A percentile compares a stretch with the other conserved stretches of the same genome.
These are phyloP conservation scores for Microctenopoma lineatum DNA, from an alignment of 2,797 vertebrate genomes.

Conservation along the genomic window DNA sequence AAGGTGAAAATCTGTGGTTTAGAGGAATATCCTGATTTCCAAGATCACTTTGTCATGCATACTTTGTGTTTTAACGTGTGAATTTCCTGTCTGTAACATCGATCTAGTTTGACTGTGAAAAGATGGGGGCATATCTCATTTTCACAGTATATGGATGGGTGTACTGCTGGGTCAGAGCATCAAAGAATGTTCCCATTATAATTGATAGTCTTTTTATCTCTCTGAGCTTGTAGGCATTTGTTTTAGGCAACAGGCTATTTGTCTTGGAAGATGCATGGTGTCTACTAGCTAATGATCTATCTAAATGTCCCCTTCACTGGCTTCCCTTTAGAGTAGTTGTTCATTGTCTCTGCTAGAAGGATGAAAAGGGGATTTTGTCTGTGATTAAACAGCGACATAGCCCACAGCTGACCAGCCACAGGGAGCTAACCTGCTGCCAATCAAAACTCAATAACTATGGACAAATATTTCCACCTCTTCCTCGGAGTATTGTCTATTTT, in stretches of 20 bases:
- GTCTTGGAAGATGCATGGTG: conserved; percentile 61
- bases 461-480: conserved; percentile 6
- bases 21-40: conserved; percentile 17
- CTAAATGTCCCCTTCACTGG: conserved; percentile 55
- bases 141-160: conserved; percentile 34
- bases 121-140: conserved; percentile 25
- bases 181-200: conserved; percentile 42
- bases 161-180: conserved; percentile 40
- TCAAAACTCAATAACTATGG: conserved; percentile 20
- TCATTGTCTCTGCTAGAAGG: conserved; percentile 28
- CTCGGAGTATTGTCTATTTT: background rate
- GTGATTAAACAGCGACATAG: background rate
- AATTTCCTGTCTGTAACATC: conserved; percentile 27
- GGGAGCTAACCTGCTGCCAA: conserved; percentile 13
- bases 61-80: conserved; percentile 17
- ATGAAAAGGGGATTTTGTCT: conserved; percentile 13
- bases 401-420: conserved; percentile 5
- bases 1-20: conserved; percentile 24
- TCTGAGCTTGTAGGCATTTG: conserved; percentile 65
- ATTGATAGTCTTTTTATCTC: conserved; percentile 58
- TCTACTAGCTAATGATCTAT: conserved; percentile 67
- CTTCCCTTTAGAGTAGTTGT: conserved; percentile 32
- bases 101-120: conserved; percentile 34
- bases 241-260: conserved; percentile 59
- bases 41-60: conserved; percentile 39